These are phyloP conservation scores for Knipowitschia caucasica DNA, from an alignment of 2,797 vertebrate genomes.

Conservation along the genomic window DNA sequence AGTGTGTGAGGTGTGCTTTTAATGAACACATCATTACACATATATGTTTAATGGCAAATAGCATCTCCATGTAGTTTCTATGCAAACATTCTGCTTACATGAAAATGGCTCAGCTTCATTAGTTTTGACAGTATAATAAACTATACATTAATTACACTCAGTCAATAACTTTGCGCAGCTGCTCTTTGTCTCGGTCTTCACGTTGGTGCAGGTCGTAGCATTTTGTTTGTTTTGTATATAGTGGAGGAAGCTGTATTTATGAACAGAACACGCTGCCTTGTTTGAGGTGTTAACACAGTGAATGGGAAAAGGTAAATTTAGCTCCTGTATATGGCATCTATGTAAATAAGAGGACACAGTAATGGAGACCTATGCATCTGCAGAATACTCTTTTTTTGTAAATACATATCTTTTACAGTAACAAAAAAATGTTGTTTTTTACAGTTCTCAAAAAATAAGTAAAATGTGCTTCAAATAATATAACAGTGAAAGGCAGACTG, in stretches of 20 bases:
- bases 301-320: background rate
- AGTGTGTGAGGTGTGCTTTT: background rate
- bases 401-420: too few relatives aligned
- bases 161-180: slow-evolving; percentile 5
- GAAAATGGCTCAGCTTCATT: background rate
- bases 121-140: background rate
- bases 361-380: too few relatives aligned
- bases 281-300: background rate
- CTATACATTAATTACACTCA: background rate
- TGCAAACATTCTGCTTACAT: background rate
- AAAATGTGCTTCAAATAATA: too few relatives aligned
- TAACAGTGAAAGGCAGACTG: too few relatives aligned
- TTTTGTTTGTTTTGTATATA: background rate
- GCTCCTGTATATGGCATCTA: background rate
- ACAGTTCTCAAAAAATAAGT: too few relatives aligned
- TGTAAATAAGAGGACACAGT: too few relatives aligned
- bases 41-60: too few relatives aligned
- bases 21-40: background rate
- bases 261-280: background rate
- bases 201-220: background rate
- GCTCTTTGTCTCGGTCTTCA: background rate
- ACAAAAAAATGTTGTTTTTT: too few relatives aligned
- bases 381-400: too few relatives aligned
- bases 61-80: background rate
- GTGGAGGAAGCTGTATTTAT: slow-evolving; percentile 5